A percentile compares a stretch with the other conserved stretches of the same genome.
These are phyloP conservation scores for Pheosia gnoma DNA, from an alignment of 2,888 invertebrate genomes.

Conservation along the genomic window DNA sequence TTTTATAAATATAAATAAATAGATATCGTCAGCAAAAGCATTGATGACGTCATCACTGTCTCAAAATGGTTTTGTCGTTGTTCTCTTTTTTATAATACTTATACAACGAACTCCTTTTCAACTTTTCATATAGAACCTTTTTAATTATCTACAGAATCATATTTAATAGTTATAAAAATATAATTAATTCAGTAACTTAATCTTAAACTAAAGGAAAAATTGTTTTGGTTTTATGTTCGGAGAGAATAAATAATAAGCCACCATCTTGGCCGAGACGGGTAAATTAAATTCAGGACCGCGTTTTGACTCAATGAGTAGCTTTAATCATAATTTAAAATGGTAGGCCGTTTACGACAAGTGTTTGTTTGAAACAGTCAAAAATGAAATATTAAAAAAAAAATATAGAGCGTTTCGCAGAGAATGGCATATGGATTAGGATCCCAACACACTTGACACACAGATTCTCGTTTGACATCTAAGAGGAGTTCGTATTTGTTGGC, in stretches of 20 bases:
- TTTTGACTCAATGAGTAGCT: background rate
- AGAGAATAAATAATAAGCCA: conserved; percentile 23
- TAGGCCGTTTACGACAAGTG: conserved; percentile 1
- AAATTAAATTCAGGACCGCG: conserved; percentile 30
- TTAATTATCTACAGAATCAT: conserved; percentile 22
- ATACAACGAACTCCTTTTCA: background rate
- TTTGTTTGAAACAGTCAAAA: background rate
- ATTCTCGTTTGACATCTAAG: too few relatives aligned
- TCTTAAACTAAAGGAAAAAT: conserved; percentile 17
- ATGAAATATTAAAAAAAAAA: background rate
- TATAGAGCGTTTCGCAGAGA: too few relatives aligned
- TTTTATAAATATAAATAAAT: too few relatives aligned
- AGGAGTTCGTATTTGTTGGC: too few relatives aligned
- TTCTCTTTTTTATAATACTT: background rate
- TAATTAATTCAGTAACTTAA: conserved; percentile 28
- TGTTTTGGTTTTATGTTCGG: conserved; percentile 10
- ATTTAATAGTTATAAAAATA: conserved; percentile 23
- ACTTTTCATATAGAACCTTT: conserved; percentile 20
- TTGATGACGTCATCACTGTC: too few relatives aligned
- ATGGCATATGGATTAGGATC: too few relatives aligned
- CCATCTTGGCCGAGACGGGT: conserved; percentile 19
- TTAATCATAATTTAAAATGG: background rate
- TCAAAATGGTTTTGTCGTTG: too few relatives aligned
- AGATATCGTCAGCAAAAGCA: too few relatives aligned
- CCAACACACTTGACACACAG: too few relatives aligned